Evolutionary conservation across 2,797 vertebrate species (phyloP).

Genomic region (Ptychobarbus kaznakovi): DNA sequence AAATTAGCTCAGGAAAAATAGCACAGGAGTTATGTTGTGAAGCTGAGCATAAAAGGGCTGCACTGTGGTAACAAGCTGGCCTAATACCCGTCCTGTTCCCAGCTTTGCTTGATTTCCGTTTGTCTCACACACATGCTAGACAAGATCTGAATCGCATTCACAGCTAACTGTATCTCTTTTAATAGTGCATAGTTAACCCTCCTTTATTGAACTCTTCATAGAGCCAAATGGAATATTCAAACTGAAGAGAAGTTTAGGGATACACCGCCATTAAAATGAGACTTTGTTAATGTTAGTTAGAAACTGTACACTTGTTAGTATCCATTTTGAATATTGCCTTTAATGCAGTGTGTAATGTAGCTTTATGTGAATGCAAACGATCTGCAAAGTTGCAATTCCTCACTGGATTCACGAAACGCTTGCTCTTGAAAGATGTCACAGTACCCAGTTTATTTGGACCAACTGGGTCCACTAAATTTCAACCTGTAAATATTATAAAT

Average conservation of each 20-base stretch:
- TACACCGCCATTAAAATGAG: background rate
- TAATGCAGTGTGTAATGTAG: too few species aligned
- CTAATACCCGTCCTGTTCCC: background rate
- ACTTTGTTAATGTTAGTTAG: background rate
- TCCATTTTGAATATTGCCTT: too few species aligned
- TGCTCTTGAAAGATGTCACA: too few species aligned
- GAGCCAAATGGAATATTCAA: background rate
- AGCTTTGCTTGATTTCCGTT: conserved; percentile 25
- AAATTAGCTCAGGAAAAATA: conserved; percentile 38
- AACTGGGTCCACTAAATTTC: too few species aligned
- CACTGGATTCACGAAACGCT: too few species aligned
- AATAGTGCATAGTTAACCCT: background rate
- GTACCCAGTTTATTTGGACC: too few species aligned
- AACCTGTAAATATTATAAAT: too few species aligned
- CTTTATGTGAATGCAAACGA: too few species aligned
- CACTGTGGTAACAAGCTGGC: conserved; percentile 14
- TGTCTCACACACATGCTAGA: conserved; percentile 21
- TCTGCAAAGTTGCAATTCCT: too few species aligned
- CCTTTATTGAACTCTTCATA: background rate
- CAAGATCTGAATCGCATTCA: background rate
- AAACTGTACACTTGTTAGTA: background rate
- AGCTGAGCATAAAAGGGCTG: conserved; percentile 11
- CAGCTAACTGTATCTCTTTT: background rate
- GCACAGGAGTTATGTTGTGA: conserved; percentile 21
- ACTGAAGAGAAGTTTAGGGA: background rate